These are phyloP conservation scores for Apomyelois bistriatella DNA, from an alignment of 2,888 invertebrate genomes.

Conservation along the genomic window DNA sequence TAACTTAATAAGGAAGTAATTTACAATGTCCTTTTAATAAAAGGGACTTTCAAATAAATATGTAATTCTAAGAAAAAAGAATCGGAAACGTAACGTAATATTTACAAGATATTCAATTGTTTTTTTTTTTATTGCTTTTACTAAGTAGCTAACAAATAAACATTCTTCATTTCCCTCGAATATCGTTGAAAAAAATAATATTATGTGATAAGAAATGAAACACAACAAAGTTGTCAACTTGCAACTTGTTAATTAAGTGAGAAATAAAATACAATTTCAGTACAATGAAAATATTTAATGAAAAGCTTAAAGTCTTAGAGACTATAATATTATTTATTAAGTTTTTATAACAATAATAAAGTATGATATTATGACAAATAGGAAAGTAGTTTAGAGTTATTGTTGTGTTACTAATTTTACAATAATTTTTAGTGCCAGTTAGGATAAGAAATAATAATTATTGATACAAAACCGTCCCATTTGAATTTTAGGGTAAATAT, in stretches of 20 bases:
- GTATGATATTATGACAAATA: background rate
- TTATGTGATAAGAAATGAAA: background rate
- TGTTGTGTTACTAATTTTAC: background rate
- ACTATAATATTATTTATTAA: background rate
- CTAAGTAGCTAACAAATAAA: too few species aligned
- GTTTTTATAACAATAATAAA: background rate
- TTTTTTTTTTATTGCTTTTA: too few species aligned
- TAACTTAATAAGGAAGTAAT: too few species aligned
- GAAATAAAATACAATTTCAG: background rate
- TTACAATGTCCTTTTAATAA: too few species aligned
- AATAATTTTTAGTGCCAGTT: background rate
- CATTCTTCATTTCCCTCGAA: too few species aligned
- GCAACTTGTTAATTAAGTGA: background rate
- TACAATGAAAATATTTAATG: slow-evolving; percentile 1
- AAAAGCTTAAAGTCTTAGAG: background rate
- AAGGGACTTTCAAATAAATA: too few species aligned
- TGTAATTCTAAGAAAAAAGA: too few species aligned
- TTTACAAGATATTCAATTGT: too few species aligned
- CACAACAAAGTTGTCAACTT: background rate
- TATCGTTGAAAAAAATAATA: background rate
- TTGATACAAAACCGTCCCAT: background rate
- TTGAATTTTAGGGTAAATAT: too few species aligned
- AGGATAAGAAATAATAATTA: background rate
- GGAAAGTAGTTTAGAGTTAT: background rate
- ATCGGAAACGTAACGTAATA: too few species aligned